Evolutionary conservation across 2,113 vertebrate genomes (phyloP).

Genomic region (Cyanoramphus novaezelandiae): DNA sequence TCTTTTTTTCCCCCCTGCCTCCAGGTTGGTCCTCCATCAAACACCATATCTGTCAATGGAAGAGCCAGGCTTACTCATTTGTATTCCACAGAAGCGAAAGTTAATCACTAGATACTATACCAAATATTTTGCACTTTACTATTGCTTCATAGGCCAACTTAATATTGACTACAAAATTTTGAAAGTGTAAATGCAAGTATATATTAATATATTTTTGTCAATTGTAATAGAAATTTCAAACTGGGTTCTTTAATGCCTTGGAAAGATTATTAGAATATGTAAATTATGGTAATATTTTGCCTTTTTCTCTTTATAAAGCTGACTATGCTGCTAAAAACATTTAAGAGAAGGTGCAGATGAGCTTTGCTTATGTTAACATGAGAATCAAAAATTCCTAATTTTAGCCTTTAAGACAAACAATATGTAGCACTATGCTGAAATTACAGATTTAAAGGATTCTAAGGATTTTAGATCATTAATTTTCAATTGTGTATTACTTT

Average conservation of each 20-base stretch:
- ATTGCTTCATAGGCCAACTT: slow-evolving; percentile 34
- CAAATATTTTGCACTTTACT: slow-evolving; percentile 60
- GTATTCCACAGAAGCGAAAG: slow-evolving; percentile 60
- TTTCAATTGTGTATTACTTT: slow-evolving; percentile 58
- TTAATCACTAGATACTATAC: slow-evolving; percentile 49
- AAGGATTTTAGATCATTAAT: slow-evolving; percentile 49
- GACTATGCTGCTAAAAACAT: slow-evolving; percentile 72
- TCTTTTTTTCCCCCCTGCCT: background rate
- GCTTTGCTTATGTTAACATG: slow-evolving; percentile 40
- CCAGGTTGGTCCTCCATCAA: slow-evolving; percentile 77
- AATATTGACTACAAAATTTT: slow-evolving; percentile 47
- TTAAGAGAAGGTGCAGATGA: slow-evolving; percentile 54
- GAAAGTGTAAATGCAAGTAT: slow-evolving; percentile 73
- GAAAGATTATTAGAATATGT: slow-evolving; percentile 70
- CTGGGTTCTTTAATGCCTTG: slow-evolving; percentile 63
- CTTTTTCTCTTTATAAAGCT: slow-evolving; percentile 66
- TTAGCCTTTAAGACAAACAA: slow-evolving; percentile 36
- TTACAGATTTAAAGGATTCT: slow-evolving; percentile 27
- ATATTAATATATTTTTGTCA: slow-evolving; percentile 77
- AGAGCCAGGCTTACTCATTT: slow-evolving; percentile 63
- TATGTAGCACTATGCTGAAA: slow-evolving; percentile 40
- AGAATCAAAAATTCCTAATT: slow-evolving; percentile 47
- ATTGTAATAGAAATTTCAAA: slow-evolving; percentile 38
- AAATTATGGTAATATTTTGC: slow-evolving; percentile 72
- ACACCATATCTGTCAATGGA: slow-evolving; percentile 76